These are phyloP conservation scores for Drosophila nikananu DNA, from an alignment of 1,140 invertebrate species.

Conservation along the genomic window DNA sequence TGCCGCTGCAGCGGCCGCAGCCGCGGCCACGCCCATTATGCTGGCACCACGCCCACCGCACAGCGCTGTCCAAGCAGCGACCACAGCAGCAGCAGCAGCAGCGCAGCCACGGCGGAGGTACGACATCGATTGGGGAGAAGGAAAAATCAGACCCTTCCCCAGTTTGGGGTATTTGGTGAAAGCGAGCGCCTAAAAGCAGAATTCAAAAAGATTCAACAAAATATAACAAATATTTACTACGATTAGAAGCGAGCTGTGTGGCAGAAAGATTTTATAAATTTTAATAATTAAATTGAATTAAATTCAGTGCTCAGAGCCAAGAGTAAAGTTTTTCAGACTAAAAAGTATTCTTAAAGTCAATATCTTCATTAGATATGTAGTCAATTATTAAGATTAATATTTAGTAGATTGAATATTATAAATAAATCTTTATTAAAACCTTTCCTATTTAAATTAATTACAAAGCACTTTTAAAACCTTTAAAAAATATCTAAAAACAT, in stretches of 20 bases:
- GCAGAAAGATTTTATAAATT: not conserved
- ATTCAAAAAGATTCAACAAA: conserved; percentile 69
- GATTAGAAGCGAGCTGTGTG: conserved; percentile 3
- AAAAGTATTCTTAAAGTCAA: no score
- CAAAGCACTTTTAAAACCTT: not conserved
- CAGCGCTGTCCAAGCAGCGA: conserved; percentile 76
- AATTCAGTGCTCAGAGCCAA: not conserved
- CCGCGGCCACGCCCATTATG: conserved; percentile 85
- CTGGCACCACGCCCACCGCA: conserved; percentile 84
- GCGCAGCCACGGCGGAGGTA: conserved; percentile 86
- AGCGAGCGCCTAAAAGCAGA: conserved; percentile 68
- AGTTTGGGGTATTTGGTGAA: conserved; percentile 38
- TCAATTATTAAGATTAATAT: no score
- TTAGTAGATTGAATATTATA: no score
- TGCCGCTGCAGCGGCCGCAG: conserved; percentile 85
- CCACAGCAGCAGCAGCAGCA: conserved; percentile 86
- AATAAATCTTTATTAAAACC: not conserved
- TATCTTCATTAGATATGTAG: no score
- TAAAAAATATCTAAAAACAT: no score
- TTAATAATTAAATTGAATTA: not conserved
- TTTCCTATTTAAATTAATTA: not conserved
- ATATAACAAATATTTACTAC: conserved; percentile 19
- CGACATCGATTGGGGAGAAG: conserved; percentile 28
- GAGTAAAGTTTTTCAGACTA: not conserved
- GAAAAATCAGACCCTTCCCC: not conserved